These are phyloP conservation scores for Myiopsitta monachus DNA, from an alignment of 2,113 vertebrate genomes.

Conservation along the genomic window DNA sequence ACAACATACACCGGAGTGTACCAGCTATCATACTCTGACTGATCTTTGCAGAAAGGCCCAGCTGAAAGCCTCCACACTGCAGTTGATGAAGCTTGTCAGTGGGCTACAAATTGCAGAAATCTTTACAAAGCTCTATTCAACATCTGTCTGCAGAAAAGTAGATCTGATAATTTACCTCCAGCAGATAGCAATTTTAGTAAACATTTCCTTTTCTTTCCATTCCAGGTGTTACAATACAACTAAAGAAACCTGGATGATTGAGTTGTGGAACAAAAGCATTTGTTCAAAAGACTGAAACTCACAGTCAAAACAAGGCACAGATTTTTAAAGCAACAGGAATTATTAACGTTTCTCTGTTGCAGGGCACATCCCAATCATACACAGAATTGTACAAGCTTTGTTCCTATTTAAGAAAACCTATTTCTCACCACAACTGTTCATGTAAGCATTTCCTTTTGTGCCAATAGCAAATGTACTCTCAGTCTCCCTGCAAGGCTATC, in stretches of 20 bases:
- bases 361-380: neutral
- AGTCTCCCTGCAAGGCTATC: neutral
- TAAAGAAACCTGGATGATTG: neutral
- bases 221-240: neutral
- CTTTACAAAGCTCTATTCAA: neutral
- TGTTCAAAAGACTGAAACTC: constrained; percentile 18
- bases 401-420: neutral
- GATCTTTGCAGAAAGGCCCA: neutral
- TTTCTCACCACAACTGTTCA: neutral
- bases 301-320: neutral
- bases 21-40: neutral
- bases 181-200: neutral
- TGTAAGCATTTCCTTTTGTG: neutral
- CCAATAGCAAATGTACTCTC: neutral
- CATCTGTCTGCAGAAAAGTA: neutral
- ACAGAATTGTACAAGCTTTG: neutral
- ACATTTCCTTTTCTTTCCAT: neutral
- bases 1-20: neutral
- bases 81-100: neutral
- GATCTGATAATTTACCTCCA: neutral
- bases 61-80: neutral
- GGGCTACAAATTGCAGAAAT: neutral
- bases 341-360: neutral
- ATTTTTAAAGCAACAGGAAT: neutral
- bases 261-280: neutral